Percentiles rank a stretch among this genome's conserved stretches.
These are phyloP conservation scores for Drosophila watanabei DNA, from an alignment of 1,140 invertebrate species.

Conservation along the genomic window DNA sequence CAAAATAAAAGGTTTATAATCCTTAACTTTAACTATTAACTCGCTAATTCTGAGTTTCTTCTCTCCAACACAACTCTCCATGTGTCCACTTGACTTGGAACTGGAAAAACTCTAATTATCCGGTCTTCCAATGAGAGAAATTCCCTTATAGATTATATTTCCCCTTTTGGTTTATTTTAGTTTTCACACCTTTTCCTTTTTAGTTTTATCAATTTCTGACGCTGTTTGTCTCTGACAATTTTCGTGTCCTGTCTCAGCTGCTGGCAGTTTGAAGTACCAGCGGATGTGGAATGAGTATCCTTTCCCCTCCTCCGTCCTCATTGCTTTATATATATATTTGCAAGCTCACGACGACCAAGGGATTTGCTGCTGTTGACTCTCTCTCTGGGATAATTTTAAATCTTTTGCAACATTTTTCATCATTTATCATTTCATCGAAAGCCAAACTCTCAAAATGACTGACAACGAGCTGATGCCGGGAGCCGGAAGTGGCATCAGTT, in stretches of 20 bases:
- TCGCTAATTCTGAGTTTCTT: no score
- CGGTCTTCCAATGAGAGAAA: background rate
- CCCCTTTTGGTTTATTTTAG: background rate
- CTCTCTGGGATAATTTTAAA: constrained; percentile 76
- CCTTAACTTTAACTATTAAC: no score
- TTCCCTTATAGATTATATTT: background rate
- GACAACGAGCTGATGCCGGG: constrained; percentile 79
- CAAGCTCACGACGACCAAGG: constrained; percentile 52
- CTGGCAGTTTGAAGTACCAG: constrained; percentile 24
- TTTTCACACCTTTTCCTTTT: background rate
- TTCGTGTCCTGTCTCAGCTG: constrained; percentile 40
- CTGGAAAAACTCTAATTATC: background rate
- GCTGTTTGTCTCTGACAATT: constrained; percentile 22
- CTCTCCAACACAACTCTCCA: no score
- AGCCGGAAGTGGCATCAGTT: constrained; percentile 29
- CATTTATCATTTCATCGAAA: constrained; percentile 85
- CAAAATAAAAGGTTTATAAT: no score
- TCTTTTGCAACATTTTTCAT: constrained; percentile 84
- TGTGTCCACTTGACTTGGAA: no score
- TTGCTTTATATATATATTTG: constrained; percentile 63
- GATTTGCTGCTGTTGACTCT: constrained; percentile 74
- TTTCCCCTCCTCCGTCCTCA: constrained; percentile 9
- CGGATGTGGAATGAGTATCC: constrained; percentile 5
- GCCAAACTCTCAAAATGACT: constrained; percentile 81
- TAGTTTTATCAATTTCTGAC: constrained; percentile 33